Base-by-base conservation (phyloP, 23 tunicate genomes). In the Clavelina lepadiformis region DNA sequence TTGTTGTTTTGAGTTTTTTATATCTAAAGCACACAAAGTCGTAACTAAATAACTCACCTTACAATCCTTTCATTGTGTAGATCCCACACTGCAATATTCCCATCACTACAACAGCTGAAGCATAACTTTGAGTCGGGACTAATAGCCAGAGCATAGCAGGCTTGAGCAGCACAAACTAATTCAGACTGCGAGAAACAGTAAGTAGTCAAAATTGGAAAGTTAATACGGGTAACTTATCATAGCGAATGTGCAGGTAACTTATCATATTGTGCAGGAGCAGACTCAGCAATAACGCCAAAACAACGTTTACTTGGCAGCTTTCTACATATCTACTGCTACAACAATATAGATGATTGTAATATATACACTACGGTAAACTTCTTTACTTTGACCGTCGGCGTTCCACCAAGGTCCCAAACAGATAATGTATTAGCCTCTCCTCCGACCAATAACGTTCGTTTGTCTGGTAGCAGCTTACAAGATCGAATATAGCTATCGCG, bases 401-500 rank as follows among this genome's bases (percentile, higher is more conserved):
- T 41, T 11, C 75, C 19, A 13, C 73, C 85, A 4, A 91, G 38
- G 51, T 91, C 98, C 91, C 91, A 91, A 24, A 91, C 65, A 22
- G 77, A 75, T 6, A 91, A 63, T 7, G 67, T 91, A 38, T 73
- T 81, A 1, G 98, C 98, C 62, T 91, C 98, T 36, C 98, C 98
- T 11, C 98, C 98, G 26, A 91, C 91, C 25, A 91, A 71, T 33
- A 91, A 34, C 22, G 98, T 84, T 22, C 91, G 82, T 0, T 82
- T 58, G 37, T 91, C 98, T 23, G 91, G 84, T 0, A 91, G 73
- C 32, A 91, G 61, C 45, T 85, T 82, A 51, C 98, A 91, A 11
- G 91, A 81, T 29, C 98, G 58, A 18, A 91, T 91, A 55, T 91
- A 91, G 59, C 84, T 91, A 33, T 91, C 98, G 11, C 91, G 82